phyloP scores from a whole-genome alignment of 2,888 invertebrate species.

The Mellilla xanthometata region DNA sequence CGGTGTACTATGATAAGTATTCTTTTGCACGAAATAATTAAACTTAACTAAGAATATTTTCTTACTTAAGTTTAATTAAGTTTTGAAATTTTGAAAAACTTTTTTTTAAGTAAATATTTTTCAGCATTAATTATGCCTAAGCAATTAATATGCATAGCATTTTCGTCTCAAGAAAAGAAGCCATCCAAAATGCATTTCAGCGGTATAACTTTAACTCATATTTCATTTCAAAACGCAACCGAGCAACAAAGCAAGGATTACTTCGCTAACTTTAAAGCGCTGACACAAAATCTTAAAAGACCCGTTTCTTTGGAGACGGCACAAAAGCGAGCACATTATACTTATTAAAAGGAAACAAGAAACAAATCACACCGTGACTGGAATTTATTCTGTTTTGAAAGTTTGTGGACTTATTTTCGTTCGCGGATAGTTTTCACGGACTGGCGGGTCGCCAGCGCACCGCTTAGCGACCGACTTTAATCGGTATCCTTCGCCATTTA shows the following conservation, averaged over 20 bases:
- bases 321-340: conserved; percentile 11
- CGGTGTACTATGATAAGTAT: no score
- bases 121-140: no score
- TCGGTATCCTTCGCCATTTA: conserved; percentile 33
- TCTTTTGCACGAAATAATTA: no score
- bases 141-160: no score
- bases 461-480: conserved; percentile 32
- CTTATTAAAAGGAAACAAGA: conserved; percentile 12
- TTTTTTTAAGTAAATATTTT: no score
- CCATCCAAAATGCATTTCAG: no score
- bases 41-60: no score
- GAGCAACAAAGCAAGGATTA: neutral
- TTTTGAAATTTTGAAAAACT: no score
- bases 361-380: conserved; percentile 32
- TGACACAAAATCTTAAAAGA: conserved; percentile 7
- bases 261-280: conserved; percentile 2
- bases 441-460: conserved; percentile 34
- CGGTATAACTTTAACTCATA: neutral
- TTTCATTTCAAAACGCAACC: neutral
- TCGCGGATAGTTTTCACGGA: conserved; percentile 29
- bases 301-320: conserved; percentile 1
- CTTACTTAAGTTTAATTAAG: no score
- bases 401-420: conserved; percentile 24
- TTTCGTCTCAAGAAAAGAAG: no score
- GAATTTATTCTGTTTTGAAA: conserved; percentile 4